Evolutionary conservation across 2,113 vertebrate species (phyloP).

Genomic region (Saguinus imperator): DNA sequence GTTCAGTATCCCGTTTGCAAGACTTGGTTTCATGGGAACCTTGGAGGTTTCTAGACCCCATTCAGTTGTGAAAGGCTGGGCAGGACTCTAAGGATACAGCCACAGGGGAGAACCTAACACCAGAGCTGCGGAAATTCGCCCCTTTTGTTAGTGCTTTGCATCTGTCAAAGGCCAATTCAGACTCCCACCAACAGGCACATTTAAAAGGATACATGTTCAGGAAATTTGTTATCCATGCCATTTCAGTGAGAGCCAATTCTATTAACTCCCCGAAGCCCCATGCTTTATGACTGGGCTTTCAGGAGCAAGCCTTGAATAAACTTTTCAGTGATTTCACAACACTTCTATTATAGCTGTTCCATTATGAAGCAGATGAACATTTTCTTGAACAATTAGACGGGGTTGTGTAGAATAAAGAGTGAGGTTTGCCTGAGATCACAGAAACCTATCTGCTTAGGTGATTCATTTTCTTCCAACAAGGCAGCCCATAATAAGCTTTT

Average conservation of each 20-base stretch:
- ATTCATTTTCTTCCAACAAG: conserved; percentile 89
- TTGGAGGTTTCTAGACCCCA: not conserved
- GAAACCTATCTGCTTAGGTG: conserved; percentile 88
- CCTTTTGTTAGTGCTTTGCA: conserved; percentile 48
- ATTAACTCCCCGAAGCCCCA: conserved; percentile 84
- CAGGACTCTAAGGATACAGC: not conserved
- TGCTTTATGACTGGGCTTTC: conserved; percentile 81
- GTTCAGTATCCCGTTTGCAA: not conserved
- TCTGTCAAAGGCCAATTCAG: conserved; percentile 74
- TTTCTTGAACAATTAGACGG: conserved; percentile 87
- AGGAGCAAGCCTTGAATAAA: conserved; percentile 86
- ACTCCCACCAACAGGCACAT: conserved; percentile 67
- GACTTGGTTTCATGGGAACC: not conserved
- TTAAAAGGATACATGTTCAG: conserved; percentile 75
- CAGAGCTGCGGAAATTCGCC: conserved; percentile 55
- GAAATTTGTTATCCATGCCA: conserved; percentile 82
- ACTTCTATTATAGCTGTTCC: conserved; percentile 83
- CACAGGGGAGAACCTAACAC: not conserved
- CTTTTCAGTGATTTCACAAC: conserved; percentile 86
- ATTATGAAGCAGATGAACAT: conserved; percentile 89
- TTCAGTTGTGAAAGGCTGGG: not conserved
- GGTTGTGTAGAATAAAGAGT: conserved; percentile 83
- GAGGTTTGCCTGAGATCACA: conserved; percentile 83
- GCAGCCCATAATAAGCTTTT: conserved; percentile 88
- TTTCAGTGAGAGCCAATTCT: conserved; percentile 85